Percentiles rank a stretch among this genome's conserved stretches.
These are phyloP conservation scores for Polia nebulosa DNA, from an alignment of 2,888 invertebrate genomes.

Conservation along the genomic window DNA sequence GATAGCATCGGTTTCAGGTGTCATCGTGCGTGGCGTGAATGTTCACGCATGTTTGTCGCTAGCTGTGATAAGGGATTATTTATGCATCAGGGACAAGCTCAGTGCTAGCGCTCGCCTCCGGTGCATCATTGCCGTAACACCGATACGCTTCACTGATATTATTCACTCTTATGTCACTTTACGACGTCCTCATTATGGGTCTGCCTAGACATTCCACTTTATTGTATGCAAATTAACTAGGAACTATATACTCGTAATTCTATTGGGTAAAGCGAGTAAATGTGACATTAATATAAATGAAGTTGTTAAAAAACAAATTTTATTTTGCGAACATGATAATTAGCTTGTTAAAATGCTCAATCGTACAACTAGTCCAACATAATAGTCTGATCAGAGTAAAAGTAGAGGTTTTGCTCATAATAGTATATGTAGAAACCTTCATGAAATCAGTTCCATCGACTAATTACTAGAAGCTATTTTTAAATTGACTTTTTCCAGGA, in stretches of 20 bases:
- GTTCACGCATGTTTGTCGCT: slow-evolving; percentile 65
- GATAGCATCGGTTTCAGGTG: slow-evolving; percentile 41
- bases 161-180: slow-evolving; percentile 59
- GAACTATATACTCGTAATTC: slow-evolving; percentile 48
- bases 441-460: slow-evolving; percentile 3
- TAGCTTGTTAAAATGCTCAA: slow-evolving; percentile 3
- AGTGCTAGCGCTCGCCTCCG: slow-evolving; percentile 52
- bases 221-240: slow-evolving; percentile 69
- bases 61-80: slow-evolving; percentile 78
- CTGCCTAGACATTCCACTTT: slow-evolving; percentile 59
- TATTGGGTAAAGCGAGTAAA: slow-evolving; percentile 45
- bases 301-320: slow-evolving; percentile 26
- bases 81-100: slow-evolving; percentile 77
- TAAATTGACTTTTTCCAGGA: slow-evolving; percentile 16
- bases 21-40: slow-evolving; percentile 59
- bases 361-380: background rate
- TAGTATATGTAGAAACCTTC: background rate
- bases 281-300: slow-evolving; percentile 51
- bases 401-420: background rate
- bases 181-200: slow-evolving; percentile 51
- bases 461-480: slow-evolving; percentile 12
- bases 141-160: slow-evolving; percentile 67
- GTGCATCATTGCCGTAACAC: slow-evolving; percentile 64
- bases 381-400: background rate
- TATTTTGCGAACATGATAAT: slow-evolving; percentile 12